Evolutionary conservation across 92 coral and sea anemone species (phyloP).

Genomic region (Galaxea fascicularis): DNA sequence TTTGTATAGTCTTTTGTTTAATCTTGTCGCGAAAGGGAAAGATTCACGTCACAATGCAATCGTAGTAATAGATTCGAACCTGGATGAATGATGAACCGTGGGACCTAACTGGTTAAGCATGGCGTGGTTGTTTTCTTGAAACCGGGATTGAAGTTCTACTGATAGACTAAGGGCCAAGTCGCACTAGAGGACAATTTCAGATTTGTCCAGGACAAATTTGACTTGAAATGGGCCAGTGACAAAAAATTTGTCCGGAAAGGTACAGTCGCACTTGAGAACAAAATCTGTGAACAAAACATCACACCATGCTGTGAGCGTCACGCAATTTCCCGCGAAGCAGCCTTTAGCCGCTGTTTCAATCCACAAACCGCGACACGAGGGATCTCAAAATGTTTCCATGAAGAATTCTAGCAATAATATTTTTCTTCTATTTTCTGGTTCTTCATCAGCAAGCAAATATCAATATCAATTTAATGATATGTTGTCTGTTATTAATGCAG

Average conservation of each 20-base stretch:
- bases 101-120: conserved; percentile 34
- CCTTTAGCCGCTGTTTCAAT: conserved; percentile 41
- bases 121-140: conserved; percentile 42
- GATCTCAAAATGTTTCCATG: no score
- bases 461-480: conserved; percentile 25
- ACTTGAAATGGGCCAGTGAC: no score
- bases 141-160: conserved; percentile 30
- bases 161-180: no score
- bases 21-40: no score
- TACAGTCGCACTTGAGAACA: no score
- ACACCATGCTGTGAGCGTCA: conserved; percentile 38
- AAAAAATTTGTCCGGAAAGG: no score
- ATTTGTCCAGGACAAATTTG: no score
- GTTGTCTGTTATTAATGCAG: conserved; percentile 40
- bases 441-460: conserved; percentile 24
- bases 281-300: no score
- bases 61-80: conserved; percentile 33
- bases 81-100: conserved; percentile 33
- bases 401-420: conserved; percentile 21
- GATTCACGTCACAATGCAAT: no score
- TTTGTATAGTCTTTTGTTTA: no score
- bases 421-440: conserved; percentile 35
- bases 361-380: no score
- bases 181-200: no score
- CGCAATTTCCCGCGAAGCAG: conserved; percentile 30